A percentile compares a stretch with the other conserved stretches of the same genome.
Evolutionary conservation across 1,140 invertebrate species (phyloP).

Genomic region (Heliconius hermathena): DNA sequence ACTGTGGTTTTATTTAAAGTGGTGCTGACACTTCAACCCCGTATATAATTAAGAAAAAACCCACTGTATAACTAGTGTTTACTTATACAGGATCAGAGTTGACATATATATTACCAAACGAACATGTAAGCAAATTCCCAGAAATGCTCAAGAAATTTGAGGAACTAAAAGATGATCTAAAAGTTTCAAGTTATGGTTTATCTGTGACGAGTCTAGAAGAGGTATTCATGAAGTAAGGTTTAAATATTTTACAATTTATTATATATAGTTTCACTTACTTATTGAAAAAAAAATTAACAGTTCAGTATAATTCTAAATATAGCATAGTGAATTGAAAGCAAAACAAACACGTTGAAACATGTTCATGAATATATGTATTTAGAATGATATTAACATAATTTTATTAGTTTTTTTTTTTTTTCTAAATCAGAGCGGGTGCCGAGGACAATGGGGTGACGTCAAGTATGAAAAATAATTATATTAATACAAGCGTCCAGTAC

Average conservation of each 20-base stretch:
- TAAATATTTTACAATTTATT: not conserved
- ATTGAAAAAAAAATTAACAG: not conserved
- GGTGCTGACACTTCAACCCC: too few relatives aligned
- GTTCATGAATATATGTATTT: not conserved
- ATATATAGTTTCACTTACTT: not conserved
- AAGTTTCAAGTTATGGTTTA: constrained; percentile 85
- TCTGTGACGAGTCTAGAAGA: constrained; percentile 95
- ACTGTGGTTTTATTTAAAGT: too few relatives aligned
- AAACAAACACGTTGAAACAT: not conserved
- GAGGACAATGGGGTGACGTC: constrained; percentile 55
- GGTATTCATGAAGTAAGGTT: constrained; percentile 92
- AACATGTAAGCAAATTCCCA: constrained; percentile 80
- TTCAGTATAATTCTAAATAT: not conserved
- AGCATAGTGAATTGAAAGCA: not conserved
- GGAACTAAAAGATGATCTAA: constrained; percentile 83
- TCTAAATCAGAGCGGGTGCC: constrained; percentile 73
- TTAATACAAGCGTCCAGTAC: constrained; percentile 20
- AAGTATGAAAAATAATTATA: constrained; percentile 46
- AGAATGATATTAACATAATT: not conserved
- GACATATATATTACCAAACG: constrained; percentile 82
- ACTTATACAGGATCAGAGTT: constrained; percentile 81
- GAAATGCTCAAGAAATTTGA: constrained; percentile 88
- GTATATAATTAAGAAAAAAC: not conserved
- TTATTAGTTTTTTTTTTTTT: constrained; percentile 1
- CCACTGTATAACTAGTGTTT: not conserved